Evolutionary conservation across 2,797 vertebrate species (phyloP).

Genomic region (Potorous gilbertii): DNA sequence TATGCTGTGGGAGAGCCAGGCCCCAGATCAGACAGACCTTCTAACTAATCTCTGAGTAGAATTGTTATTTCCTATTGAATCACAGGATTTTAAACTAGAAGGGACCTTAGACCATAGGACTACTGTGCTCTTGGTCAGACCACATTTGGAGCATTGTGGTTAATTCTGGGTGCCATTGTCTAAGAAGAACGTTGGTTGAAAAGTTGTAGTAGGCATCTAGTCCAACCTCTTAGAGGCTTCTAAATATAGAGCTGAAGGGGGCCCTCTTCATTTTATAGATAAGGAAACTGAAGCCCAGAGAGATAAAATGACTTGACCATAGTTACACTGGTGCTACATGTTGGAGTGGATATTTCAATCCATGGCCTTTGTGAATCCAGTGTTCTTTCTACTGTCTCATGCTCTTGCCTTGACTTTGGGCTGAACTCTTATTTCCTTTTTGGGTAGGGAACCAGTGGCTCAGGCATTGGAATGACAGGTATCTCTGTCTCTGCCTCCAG

Average conservation of each 20-base stretch:
- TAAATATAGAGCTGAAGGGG: neutral
- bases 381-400: neutral
- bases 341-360: neutral
- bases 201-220: neutral
- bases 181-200: neutral
- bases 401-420: neutral
- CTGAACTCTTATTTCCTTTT: neutral
- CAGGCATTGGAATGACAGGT: neutral
- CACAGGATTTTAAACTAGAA: neutral
- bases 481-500: slow-evolving; percentile 81
- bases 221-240: neutral
- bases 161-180: neutral
- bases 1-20: neutral
- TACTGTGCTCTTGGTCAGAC: neutral
- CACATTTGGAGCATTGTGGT: neutral
- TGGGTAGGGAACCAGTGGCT: neutral
- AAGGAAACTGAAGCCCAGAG: neutral
- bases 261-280: neutral
- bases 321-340: neutral
- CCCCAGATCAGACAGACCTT: neutral
- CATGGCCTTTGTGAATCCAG: neutral
- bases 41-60: neutral
- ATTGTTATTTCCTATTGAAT: neutral
- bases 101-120: neutral
- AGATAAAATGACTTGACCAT: neutral